Percentiles rank a stretch among this genome's conserved stretches.
These are phyloP conservation scores for Danionella dracula DNA, from an alignment of 2,797 vertebrate genomes.

Conservation along the genomic window DNA sequence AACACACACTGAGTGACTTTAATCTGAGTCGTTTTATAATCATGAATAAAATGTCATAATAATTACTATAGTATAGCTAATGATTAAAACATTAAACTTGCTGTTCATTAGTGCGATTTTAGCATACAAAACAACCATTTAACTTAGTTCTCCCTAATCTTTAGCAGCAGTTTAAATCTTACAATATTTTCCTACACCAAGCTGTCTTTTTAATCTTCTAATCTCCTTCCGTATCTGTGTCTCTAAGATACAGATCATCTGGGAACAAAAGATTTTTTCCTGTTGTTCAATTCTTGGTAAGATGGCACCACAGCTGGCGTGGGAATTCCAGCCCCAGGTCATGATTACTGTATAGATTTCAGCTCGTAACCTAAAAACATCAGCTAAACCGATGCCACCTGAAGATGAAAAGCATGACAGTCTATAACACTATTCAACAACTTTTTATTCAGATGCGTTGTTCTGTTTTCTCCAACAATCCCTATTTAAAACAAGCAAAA, in stretches of 20 bases:
- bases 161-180: not conserved
- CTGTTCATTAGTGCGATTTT: no score
- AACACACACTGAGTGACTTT: no score
- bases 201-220: not conserved
- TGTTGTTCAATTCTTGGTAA: conserved; percentile 28
- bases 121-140: no score
- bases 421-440: not conserved
- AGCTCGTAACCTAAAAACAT: conserved; percentile 27
- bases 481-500: no score
- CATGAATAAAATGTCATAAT: no score
- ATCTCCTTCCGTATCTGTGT: conserved; percentile 11
- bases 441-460: not conserved
- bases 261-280: conserved; percentile 31
- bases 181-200: not conserved
- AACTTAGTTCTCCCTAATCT: not conserved
- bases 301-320: conserved; percentile 25
- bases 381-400: not conserved
- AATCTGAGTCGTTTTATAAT: no score
- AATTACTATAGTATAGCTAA: no score
- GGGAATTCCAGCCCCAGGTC: conserved; percentile 27
- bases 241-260: conserved; percentile 33
- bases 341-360: conserved; percentile 36
- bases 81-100: no score
- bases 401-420: not conserved
- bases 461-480: not conserved